A percentile compares a stretch with the other conserved stretches of the same genome.
These are phyloP conservation scores for Tringa solitaria DNA, from an alignment of 2,113 vertebrate genomes.

Conservation along the genomic window DNA sequence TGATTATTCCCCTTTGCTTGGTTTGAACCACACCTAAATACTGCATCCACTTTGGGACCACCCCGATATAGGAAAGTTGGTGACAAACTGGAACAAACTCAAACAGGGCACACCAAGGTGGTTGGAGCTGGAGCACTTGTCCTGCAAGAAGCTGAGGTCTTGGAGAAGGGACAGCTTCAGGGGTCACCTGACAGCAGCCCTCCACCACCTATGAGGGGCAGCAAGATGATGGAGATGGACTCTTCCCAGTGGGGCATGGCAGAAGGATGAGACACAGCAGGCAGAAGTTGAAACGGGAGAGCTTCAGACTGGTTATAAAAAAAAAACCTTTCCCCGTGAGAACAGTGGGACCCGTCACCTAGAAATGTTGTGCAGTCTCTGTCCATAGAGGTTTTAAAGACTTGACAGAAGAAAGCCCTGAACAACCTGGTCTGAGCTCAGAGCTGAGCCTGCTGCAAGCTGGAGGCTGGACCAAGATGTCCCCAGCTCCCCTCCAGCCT, in stretches of 20 bases:
- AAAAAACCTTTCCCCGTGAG: not conserved
- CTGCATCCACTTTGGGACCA: not conserved
- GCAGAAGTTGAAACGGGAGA: not conserved
- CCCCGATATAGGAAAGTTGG: fast-evolving
- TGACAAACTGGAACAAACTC: not conserved
- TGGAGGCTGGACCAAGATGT: not conserved
- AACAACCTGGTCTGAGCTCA: not conserved
- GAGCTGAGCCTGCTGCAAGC: not conserved
- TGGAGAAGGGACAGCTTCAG: not conserved
- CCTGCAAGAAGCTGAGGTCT: not conserved
- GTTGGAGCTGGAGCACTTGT: not conserved
- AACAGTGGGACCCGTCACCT: not conserved
- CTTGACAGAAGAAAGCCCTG: not conserved
- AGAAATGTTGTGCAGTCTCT: not conserved
- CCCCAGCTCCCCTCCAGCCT: not conserved
- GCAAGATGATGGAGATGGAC: not conserved
- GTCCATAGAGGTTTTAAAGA: not conserved
- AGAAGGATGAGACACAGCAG: not conserved
- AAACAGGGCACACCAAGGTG: not conserved
- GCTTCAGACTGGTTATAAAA: not conserved
- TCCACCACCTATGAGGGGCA: not conserved
- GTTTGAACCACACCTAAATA: not conserved
- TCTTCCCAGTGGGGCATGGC: fast-evolving
- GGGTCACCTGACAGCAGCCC: not conserved
- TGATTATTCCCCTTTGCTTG: not conserved